Base-by-base conservation (phyloP, 2,797 vertebrate species). In the Siniperca undulata region DNA sequence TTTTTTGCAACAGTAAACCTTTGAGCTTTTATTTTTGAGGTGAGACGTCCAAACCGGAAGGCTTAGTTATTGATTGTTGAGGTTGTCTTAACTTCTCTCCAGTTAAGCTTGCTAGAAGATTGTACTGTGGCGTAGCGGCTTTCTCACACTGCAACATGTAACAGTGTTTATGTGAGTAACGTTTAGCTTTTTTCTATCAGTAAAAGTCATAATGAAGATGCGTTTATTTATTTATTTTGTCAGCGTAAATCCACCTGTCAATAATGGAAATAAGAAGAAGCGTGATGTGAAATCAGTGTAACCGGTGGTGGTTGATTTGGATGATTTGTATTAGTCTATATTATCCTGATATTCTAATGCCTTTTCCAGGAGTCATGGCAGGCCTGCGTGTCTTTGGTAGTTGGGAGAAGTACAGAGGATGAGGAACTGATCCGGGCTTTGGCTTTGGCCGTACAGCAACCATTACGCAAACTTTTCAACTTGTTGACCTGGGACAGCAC, bases 401-500 rank as follows among this genome's bases (percentile, higher is more conserved):
- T 97, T 42, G 96, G 93, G 53, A 87, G 83, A 52, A 91, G 78
- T 75, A 69, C 50, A 10, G 95, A 96, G 24, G 97, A 98, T 30
- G 96, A 97, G n/a, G 70, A 94, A 20, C 94, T 96, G 83, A 89
- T 92, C 1, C 84, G 38, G 5, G 95, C 95, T 2, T 88, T 99
- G 48, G 50, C 86, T 14, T 77, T 93, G 19, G 97, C 96, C 0
- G 95, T 97, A 2, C 93, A 93, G 68, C 77, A 90, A 70, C 97
- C 97, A 0, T 94, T 95, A 20, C 94, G 97, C 3, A 96, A 88
- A 74, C 96, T 95, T 52, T 99, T 99, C 94, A 96, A 88, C 0
- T 0, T 95, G 22, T 12, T 98, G 20, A 95, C 95, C 0, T 95
- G 78, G 94, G 95, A 97, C 50, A 93, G 88, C 59, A 88, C 95